A percentile compares a stretch with the other conserved stretches of the same genome.
phyloP scores from a whole-genome alignment of 1,140 invertebrate genomes.

The Helicoverpa zea region DNA sequence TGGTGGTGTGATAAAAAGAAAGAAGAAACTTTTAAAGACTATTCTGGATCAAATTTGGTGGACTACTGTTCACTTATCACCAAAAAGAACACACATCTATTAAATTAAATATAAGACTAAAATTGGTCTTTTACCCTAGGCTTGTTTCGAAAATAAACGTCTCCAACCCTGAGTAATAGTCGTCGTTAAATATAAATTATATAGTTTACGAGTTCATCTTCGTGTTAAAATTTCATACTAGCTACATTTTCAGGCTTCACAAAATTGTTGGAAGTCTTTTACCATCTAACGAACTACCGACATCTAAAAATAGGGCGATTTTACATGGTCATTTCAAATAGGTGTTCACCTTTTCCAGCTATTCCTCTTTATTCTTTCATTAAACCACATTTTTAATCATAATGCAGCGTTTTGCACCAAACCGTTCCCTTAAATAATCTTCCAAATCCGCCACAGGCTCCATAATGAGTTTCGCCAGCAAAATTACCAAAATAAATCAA shows the following conservation, averaged over 20 bases:
- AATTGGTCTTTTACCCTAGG: neutral
- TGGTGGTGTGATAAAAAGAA: no score
- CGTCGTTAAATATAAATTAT: slow-evolving; percentile 8
- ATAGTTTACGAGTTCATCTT: slow-evolving; percentile 2
- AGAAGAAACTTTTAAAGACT: no score
- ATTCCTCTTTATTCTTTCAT: no score
- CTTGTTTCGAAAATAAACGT: slow-evolving; percentile 15
- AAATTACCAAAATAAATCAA: slow-evolving; percentile 24
- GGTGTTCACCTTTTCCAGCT: no score
- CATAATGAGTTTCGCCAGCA: neutral
- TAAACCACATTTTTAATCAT: no score
- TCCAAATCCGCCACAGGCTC: neutral
- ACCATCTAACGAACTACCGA: no score
- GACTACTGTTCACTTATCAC: no score
- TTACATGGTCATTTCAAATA: no score
- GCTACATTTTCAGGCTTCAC: neutral
- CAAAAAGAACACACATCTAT: neutral
- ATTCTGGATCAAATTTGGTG: no score
- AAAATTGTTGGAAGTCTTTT: neutral
- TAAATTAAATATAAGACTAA: neutral
- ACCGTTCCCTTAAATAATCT: neutral
- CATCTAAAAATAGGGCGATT: no score
- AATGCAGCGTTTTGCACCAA: neutral
- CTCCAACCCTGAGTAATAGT: neutral
- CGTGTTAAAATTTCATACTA: neutral